Evolutionary conservation across 2,113 vertebrate genomes (phyloP).

Genomic region (human): GRCh38 chr20:59363001-59363500

Average conservation of each 20-base stretch:
- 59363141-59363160: accelerated
- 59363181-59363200: accelerated
- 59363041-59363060: background rate
- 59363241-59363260: background rate
- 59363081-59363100: background rate
- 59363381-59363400: background rate
- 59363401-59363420: constrained; percentile 40
- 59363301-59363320: background rate
- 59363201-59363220: background rate
- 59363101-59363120: accelerated
- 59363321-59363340: background rate
- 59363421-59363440: constrained; percentile 70
- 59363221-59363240: accelerated
- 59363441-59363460: constrained; percentile 38
- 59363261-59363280: background rate
- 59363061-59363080: background rate
- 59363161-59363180: background rate
- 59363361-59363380: background rate
- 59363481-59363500: constrained; percentile 11
- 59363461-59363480: background rate
- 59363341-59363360: background rate
- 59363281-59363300: background rate
- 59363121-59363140: accelerated
- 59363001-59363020: constrained; percentile 56
- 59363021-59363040: constrained; percentile 50